Evolutionary conservation across 2,797 vertebrate species (phyloP).

Genomic region (Tokudaia muenninki): DNA sequence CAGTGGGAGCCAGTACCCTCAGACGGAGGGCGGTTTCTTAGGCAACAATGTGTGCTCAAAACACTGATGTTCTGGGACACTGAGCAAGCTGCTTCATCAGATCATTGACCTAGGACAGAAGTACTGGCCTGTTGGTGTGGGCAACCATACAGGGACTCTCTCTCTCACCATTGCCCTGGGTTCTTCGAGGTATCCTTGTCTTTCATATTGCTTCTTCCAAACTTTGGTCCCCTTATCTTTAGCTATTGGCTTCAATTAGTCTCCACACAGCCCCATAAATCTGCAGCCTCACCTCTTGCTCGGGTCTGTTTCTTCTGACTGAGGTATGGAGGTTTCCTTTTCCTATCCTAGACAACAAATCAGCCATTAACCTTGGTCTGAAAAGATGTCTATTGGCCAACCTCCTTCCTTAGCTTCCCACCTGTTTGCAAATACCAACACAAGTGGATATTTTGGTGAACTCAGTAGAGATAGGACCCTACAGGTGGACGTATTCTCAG

Average conservation of each 20-base stretch:
- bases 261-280: slow-evolving; percentile 68
- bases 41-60: background rate
- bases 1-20: background rate
- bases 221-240: slow-evolving; percentile 49
- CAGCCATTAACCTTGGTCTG: slow-evolving; percentile 83
- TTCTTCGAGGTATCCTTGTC: slow-evolving; percentile 33
- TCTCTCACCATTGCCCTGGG: background rate
- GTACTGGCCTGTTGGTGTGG: background rate
- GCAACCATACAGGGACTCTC: background rate
- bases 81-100: background rate
- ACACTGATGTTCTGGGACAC: background rate
- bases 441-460: slow-evolving; percentile 82
- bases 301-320: slow-evolving; percentile 50
- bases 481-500: slow-evolving; percentile 89
- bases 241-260: slow-evolving; percentile 71
- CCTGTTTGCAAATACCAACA: slow-evolving; percentile 88
- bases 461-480: slow-evolving; percentile 80
- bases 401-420: slow-evolving; percentile 84
- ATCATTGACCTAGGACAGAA: background rate
- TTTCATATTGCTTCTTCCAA: slow-evolving; percentile 69
- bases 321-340: slow-evolving; percentile 71
- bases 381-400: slow-evolving; percentile 81
- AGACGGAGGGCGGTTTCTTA: background rate
- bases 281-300: slow-evolving; percentile 64
- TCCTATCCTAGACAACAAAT: slow-evolving; percentile 79